A percentile compares a stretch with the other conserved stretches of the same genome.
Evolutionary conservation across 2,113 vertebrate species (phyloP).

Genomic region (Ochotona princeps): DNA sequence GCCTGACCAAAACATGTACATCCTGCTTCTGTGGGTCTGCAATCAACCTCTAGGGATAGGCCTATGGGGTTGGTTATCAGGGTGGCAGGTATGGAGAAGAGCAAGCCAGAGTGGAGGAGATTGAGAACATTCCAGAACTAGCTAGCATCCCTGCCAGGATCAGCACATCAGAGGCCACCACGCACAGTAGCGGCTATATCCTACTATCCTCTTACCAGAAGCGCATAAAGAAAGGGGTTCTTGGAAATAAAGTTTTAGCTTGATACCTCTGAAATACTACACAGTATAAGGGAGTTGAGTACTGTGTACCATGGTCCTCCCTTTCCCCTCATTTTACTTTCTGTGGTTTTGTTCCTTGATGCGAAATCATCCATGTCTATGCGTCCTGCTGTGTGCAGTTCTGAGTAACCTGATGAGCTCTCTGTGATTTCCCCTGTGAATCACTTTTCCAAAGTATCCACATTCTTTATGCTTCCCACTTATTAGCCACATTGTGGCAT

Average conservation of each 20-base stretch:
- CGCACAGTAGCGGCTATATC: background rate
- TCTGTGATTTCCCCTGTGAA: background rate
- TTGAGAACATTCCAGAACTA: background rate
- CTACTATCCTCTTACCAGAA: background rate
- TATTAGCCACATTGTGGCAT: background rate
- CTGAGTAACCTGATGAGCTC: background rate
- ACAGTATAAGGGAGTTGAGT: background rate
- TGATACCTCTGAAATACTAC: background rate
- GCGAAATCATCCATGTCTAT: background rate
- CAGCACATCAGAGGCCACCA: background rate
- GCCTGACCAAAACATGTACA: too few species aligned
- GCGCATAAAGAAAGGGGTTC: background rate
- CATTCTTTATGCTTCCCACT: background rate
- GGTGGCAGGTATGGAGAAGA: background rate
- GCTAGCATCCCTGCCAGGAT: background rate
- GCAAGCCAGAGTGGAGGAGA: background rate
- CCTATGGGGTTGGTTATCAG: background rate
- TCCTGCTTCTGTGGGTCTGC: background rate
- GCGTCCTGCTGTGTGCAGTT: background rate
- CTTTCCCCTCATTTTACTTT: background rate
- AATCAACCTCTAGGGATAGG: fast-evolving
- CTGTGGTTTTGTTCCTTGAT: background rate
- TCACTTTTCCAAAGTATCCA: background rate
- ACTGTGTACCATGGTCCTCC: background rate
- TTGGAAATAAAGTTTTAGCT: background rate